Percentiles rank a stretch among this genome's conserved stretches.
These are phyloP conservation scores for Cyanoliseus patagonus DNA, from an alignment of 2,113 vertebrate species.

Conservation along the genomic window DNA sequence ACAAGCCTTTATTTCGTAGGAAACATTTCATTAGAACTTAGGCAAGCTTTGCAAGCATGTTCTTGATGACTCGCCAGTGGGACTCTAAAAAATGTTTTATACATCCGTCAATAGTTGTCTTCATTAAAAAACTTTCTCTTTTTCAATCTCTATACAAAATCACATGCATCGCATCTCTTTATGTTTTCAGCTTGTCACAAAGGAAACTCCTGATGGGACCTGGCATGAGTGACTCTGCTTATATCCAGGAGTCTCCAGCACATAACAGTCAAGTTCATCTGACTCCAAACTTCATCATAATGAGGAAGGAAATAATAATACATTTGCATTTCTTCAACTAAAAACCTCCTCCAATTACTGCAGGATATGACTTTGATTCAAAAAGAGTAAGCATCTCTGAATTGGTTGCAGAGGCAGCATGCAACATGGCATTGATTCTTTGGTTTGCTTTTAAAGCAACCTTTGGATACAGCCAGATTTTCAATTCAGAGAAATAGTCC, in stretches of 20 bases:
- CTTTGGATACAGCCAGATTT: neutral
- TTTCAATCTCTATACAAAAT: neutral
- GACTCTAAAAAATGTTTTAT: neutral
- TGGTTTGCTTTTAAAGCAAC: neutral
- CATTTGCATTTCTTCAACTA: neutral
- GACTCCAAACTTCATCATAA: neutral
- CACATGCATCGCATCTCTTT: fast-evolving
- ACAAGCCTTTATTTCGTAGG: neutral
- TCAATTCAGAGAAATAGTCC: neutral
- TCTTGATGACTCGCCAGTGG: neutral
- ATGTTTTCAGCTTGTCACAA: neutral
- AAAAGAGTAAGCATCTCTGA: neutral
- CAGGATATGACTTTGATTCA: neutral
- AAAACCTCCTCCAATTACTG: neutral
- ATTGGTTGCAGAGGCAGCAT: neutral
- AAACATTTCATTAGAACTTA: neutral
- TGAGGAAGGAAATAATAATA: neutral
- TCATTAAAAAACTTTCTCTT: neutral
- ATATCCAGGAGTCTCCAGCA: neutral
- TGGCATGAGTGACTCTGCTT: neutral
- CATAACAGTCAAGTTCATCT: neutral
- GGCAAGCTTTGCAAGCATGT: neutral
- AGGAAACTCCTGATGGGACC: neutral
- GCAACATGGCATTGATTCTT: neutral
- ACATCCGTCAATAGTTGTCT: neutral